Conservation (phyloP, 2,797 vertebrate genomes). For the Huso huso region DNA sequence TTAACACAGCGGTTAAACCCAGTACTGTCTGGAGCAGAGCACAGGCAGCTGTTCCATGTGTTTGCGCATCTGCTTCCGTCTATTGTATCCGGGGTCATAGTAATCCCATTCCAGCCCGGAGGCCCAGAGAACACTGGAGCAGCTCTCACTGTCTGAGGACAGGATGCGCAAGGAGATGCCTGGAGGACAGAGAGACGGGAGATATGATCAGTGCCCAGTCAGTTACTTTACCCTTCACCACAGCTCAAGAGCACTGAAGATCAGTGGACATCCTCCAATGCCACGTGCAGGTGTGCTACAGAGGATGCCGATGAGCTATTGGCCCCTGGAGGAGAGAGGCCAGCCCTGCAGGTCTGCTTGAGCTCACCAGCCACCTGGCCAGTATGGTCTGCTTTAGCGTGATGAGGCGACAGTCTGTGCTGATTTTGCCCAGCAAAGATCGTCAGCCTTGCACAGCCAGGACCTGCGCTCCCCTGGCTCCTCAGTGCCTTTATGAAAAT, state of each 20-base stretch:
- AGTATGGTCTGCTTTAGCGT: too few species aligned
- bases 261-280: background rate
- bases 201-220: background rate
- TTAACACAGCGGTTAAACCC: constrained; percentile 51
- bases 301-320: too few species aligned
- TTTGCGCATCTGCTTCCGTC: constrained; percentile 57
- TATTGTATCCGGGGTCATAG: constrained; percentile 70
- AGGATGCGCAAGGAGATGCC: constrained; percentile 70
- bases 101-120: constrained; percentile 65
- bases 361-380: background rate
- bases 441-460: too few species aligned
- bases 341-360: background rate
- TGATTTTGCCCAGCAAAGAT: too few species aligned
- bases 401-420: too few species aligned
- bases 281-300: accelerated
- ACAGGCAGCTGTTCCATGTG: constrained; percentile 48
- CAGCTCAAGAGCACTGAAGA: too few species aligned
- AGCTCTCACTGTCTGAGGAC: constrained; percentile 66
- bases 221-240: background rate
- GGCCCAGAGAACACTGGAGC: constrained; percentile 38
- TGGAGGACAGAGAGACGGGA: constrained; percentile 26
- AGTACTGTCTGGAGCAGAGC: constrained; percentile 66
- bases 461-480: too few species aligned
- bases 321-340: background rate
- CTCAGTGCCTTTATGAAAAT: too few species aligned